Percentiles rank a stretch among this genome's conserved stretches.
These are phyloP conservation scores for Rhodophaea formosa DNA, from an alignment of 2,888 invertebrate species.

Conservation along the genomic window DNA sequence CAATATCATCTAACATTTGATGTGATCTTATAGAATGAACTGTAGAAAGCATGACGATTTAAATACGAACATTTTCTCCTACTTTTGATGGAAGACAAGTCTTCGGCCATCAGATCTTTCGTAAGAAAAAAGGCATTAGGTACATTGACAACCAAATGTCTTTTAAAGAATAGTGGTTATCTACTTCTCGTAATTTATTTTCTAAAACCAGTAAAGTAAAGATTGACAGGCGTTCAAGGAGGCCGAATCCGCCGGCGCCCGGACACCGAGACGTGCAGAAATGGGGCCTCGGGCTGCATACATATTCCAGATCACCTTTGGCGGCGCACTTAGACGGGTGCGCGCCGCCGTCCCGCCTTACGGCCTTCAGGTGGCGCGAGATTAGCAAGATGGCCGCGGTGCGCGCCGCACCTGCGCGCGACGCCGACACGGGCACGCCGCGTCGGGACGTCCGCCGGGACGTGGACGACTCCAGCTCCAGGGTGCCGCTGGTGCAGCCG, in stretches of 20 bases:
- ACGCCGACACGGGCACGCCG: slow-evolving; percentile 88
- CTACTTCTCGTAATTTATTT: too few species aligned
- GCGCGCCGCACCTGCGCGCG: slow-evolving; percentile 96
- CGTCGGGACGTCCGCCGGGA: slow-evolving; percentile 80
- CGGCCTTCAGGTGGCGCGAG: slow-evolving; percentile 90
- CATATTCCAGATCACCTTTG: slow-evolving; percentile 81
- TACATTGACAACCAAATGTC: too few species aligned
- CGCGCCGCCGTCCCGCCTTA: slow-evolving; percentile 78
- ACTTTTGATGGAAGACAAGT: too few species aligned
- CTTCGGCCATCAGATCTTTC: too few species aligned
- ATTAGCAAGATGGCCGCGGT: slow-evolving; percentile 97
- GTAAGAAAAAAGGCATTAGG: too few species aligned
- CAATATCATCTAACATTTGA: background rate
- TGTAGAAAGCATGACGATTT: too few species aligned
- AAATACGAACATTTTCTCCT: too few species aligned
- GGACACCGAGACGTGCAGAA: slow-evolving; percentile 71
- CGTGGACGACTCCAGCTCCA: slow-evolving; percentile 68
- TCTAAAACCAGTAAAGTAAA: too few species aligned
- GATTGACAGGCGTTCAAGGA: slow-evolving; percentile 30
- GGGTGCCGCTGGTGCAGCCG: slow-evolving; percentile 71
- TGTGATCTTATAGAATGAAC: too few species aligned
- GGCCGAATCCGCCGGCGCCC: slow-evolving; percentile 40
- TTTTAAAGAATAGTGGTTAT: too few species aligned
- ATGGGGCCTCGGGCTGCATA: slow-evolving; percentile 77
- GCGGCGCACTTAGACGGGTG: slow-evolving; percentile 80